Conservation (phyloP, 2,888 invertebrate genomes). For the Herminia tarsipennalis region DNA sequence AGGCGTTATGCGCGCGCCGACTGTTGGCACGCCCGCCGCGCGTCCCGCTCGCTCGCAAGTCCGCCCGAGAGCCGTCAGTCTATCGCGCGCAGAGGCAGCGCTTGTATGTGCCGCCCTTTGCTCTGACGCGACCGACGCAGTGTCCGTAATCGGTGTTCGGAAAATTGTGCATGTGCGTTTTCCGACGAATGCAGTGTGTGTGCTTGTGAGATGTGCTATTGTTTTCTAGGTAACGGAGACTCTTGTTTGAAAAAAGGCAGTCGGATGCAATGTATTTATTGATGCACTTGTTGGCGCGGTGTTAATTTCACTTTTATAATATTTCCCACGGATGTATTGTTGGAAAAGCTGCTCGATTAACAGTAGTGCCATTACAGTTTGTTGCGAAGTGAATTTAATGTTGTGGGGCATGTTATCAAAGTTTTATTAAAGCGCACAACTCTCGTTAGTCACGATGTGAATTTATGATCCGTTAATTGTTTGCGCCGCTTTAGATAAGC, state of each 20-base stretch:
- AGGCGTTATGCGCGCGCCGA: slow-evolving; percentile 78
- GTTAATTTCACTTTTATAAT: slow-evolving; percentile 66
- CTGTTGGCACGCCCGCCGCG: slow-evolving; percentile 80
- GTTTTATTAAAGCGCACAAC: slow-evolving; percentile 57
- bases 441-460: slow-evolving; percentile 62
- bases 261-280: slow-evolving; percentile 67
- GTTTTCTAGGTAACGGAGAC: slow-evolving; percentile 82
- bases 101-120: slow-evolving; percentile 76
- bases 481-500: slow-evolving; percentile 75
- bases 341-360: slow-evolving; percentile 48
- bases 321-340: slow-evolving; percentile 58
- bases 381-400: slow-evolving; percentile 37
- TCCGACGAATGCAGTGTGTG: slow-evolving; percentile 83
- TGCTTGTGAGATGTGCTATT: slow-evolving; percentile 85
- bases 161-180: slow-evolving; percentile 86
- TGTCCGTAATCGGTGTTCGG: slow-evolving; percentile 84
- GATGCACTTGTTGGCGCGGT: slow-evolving; percentile 66
- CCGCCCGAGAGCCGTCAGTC: slow-evolving; percentile 73
- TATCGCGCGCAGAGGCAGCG: slow-evolving; percentile 82
- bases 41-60: slow-evolving; percentile 77
- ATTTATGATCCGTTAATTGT: slow-evolving; percentile 78
- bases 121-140: slow-evolving; percentile 81
- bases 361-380: slow-evolving; percentile 34
- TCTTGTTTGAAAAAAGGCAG: slow-evolving; percentile 74
- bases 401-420: slow-evolving; percentile 40